Evolutionary conservation across 2,888 invertebrate species (phyloP).

Genomic region (Tiphia femorata): DNA sequence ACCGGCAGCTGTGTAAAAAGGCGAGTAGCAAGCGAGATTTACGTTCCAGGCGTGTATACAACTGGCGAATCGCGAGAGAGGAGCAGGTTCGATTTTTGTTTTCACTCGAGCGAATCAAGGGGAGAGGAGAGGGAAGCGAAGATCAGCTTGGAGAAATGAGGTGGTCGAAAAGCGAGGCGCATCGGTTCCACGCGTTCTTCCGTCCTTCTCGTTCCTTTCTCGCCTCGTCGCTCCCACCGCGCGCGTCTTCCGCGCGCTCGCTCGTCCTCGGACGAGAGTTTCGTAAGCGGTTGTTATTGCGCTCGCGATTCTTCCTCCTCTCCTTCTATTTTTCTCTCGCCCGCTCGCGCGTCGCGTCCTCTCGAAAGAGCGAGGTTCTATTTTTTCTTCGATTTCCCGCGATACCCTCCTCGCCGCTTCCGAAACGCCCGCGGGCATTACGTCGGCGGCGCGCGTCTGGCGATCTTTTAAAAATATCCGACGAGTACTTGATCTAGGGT

Average conservation of each 20-base stretch:
- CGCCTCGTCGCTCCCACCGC: neutral
- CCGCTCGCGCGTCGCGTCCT: neutral
- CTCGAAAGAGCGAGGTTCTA: conserved; percentile 37
- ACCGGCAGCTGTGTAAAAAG: conserved; percentile 36
- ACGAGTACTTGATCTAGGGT: conserved; percentile 64
- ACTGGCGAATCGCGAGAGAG: too few species aligned
- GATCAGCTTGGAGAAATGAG: too few species aligned
- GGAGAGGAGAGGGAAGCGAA: too few species aligned
- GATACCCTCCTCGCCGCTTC: conserved; percentile 14
- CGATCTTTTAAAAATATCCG: conserved; percentile 61
- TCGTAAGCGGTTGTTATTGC: conserved; percentile 34
- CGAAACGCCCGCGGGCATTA: conserved; percentile 9
- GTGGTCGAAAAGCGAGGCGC: neutral
- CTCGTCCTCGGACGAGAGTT: conserved; percentile 9
- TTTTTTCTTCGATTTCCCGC: conserved; percentile 38
- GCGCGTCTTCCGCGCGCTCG: conserved; percentile 3
- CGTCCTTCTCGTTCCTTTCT: neutral
- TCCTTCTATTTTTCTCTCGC: neutral
- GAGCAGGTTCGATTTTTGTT: too few species aligned
- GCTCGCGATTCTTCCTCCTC: conserved; percentile 13
- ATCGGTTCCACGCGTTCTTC: neutral
- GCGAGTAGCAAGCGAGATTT: conserved; percentile 27
- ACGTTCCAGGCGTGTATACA: conserved; percentile 10
- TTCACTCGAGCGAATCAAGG: too few species aligned
- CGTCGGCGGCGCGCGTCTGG: conserved; percentile 41